Evolutionary conservation across 2,888 invertebrate species (phyloP), one percentile per base, ranked within the genome.

Genomic region (Volucella zonaria): DNA sequence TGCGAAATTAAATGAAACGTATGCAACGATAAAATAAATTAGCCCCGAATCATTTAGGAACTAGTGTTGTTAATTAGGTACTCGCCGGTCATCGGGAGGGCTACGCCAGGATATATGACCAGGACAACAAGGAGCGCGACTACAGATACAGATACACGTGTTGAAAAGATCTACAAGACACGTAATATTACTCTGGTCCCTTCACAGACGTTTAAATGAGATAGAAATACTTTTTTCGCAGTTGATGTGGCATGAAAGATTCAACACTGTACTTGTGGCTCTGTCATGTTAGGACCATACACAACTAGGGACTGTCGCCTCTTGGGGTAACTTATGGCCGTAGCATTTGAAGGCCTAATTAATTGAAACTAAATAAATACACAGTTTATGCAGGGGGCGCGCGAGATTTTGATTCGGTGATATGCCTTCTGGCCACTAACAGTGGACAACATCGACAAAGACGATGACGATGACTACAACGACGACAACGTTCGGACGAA

Each of bases 331-430:
- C 91, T 91, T 91, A 91, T 91, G 90, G 91, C 90, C 90, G 89
- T 90, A 73, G 90, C 91, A 91, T 91, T 91, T 91, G 90, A 91
- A 90, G 91, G 91, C 91, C 91, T 91, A 91, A 91, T 91, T 91
- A 91, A 91, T 91, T 91, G 91, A 91, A 91, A 89, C 91, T 90
- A 91, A 91, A 91, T 91, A 90, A 91, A 88, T 90, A 90, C 90
- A 88, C 88, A 88, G 88, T 89, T 89, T 88, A 89, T 88, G 88
- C 87, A 87, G 77, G 77, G 73, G 77, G 86, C 77, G 86, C 86
- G 86, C 81, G 77, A 86, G 86, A 86, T 81, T 81, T 81, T 78
- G 86, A 86, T 81, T 74, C 74, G 86, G 40, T 61, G 86, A 86
- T 86, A 86, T 62, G 81, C 64, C 58, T 31, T 3, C 23, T 45